A percentile compares a stretch with the other conserved stretches of the same genome.
Evolutionary conservation across 2,888 invertebrate species (phyloP).

Genomic region (Serrognathus titanus): DNA sequence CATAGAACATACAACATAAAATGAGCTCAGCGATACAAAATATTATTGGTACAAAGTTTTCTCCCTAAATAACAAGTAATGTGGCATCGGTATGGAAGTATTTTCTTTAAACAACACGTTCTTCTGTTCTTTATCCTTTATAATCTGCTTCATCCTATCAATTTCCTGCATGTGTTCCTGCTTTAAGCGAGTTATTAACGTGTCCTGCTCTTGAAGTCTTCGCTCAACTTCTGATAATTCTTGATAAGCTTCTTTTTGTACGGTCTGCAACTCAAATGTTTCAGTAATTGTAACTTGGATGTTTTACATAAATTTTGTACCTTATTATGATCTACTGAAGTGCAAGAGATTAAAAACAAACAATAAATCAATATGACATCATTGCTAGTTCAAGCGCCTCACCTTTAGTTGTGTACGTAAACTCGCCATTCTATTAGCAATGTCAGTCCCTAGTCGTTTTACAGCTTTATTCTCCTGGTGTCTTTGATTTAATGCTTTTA

Average conservation of each 20-base stretch:
- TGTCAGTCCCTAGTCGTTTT: slow-evolving; percentile 50
- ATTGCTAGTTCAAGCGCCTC: slow-evolving; percentile 6
- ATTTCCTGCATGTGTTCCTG: slow-evolving; percentile 51
- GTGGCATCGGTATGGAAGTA: slow-evolving; percentile 39
- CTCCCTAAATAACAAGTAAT: slow-evolving; percentile 43
- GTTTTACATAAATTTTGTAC: neutral
- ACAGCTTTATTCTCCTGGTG: slow-evolving; percentile 46
- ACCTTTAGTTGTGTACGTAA: slow-evolving; percentile 53
- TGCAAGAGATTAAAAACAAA: too few relatives aligned
- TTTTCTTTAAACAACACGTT: slow-evolving; percentile 38
- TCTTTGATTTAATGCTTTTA: slow-evolving; percentile 44
- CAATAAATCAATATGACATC: neutral
- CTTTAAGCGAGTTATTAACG: slow-evolving; percentile 49
- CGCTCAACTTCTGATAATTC: slow-evolving; percentile 53
- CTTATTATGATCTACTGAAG: too few relatives aligned
- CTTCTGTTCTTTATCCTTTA: slow-evolving; percentile 49
- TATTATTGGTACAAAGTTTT: slow-evolving; percentile 30
- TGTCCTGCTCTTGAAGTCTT: slow-evolving; percentile 51
- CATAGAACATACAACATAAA: too few relatives aligned
- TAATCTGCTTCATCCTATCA: slow-evolving; percentile 46
- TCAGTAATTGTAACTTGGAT: too few relatives aligned
- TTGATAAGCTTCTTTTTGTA: slow-evolving; percentile 53
- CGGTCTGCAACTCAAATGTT: slow-evolving; percentile 42
- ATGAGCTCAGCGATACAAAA: too few relatives aligned
- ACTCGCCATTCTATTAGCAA: slow-evolving; percentile 51